These are phyloP conservation scores for Epiblema foenella DNA, from an alignment of 2,888 invertebrate genomes.

Conservation along the genomic window DNA sequence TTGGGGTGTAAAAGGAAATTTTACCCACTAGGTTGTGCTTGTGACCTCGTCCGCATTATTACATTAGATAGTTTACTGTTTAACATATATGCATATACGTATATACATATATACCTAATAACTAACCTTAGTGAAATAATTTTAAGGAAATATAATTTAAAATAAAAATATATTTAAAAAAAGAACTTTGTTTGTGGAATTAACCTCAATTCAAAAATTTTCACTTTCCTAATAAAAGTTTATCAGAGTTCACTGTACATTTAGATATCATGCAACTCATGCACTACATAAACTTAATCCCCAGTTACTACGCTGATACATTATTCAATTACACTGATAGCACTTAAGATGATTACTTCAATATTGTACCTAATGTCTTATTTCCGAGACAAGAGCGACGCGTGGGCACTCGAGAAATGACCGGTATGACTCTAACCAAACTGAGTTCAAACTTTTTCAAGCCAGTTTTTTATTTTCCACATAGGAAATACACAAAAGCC, in stretches of 20 bases:
- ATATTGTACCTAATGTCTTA: constrained; percentile 78
- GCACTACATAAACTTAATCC: constrained; percentile 48
- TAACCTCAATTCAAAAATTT: too few species aligned
- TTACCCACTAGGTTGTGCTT: too few species aligned
- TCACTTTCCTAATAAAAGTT: background rate
- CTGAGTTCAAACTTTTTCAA: constrained; percentile 21
- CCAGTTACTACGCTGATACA: constrained; percentile 68
- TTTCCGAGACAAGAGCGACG: constrained; percentile 78
- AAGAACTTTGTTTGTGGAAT: too few species aligned
- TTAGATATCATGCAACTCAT: constrained; percentile 23
- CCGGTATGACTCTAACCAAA: constrained; percentile 43
- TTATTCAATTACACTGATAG: constrained; percentile 84
- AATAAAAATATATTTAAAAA: too few species aligned
- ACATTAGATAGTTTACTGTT: too few species aligned
- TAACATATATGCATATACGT: too few species aligned
- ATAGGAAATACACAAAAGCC: background rate
- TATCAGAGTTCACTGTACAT: background rate
- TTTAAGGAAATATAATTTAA: too few species aligned
- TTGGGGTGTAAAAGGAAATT: too few species aligned
- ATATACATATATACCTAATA: too few species aligned
- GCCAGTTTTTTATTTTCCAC: background rate
- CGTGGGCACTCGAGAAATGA: constrained; percentile 64
- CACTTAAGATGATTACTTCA: constrained; percentile 82
- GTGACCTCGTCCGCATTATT: too few species aligned
- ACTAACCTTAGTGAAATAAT: too few species aligned